phyloP scores from a whole-genome alignment of 1,140 invertebrate species.

The Antheraea mylitta region DNA sequence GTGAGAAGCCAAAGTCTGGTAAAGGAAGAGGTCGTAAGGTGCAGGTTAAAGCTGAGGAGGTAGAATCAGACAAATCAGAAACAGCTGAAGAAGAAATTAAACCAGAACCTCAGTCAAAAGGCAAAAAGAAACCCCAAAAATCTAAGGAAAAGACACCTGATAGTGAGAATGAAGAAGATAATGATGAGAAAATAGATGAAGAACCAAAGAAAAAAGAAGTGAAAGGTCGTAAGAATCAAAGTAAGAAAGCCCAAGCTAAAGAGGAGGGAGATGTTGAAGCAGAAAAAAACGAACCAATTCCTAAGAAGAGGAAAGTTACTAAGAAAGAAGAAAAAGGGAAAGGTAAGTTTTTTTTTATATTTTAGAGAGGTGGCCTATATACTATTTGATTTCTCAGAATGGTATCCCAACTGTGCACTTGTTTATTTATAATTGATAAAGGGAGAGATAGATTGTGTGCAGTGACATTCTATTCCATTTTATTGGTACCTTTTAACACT shows the following conservation, averaged over 20 bases:
- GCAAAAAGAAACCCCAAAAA: slow-evolving; percentile 53
- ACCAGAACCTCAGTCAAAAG: slow-evolving; percentile 42
- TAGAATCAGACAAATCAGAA: slow-evolving; percentile 38
- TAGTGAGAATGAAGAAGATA: slow-evolving; percentile 28
- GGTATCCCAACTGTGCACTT: too few species aligned
- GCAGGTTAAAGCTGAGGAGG: slow-evolving; percentile 46
- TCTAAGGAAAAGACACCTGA: slow-evolving; percentile 43
- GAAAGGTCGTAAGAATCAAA: slow-evolving; percentile 48
- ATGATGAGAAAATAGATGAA: slow-evolving; percentile 34
- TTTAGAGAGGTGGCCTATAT: too few species aligned
- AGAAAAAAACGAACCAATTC: slow-evolving; percentile 34
- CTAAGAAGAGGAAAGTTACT: slow-evolving; percentile 44
- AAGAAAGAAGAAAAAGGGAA: slow-evolving; percentile 58
- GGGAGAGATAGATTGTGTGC: too few species aligned
- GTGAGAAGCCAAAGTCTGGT: slow-evolving; percentile 54
- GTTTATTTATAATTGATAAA: too few species aligned
- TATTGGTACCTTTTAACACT: too few species aligned
- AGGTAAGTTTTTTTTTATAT: slow-evolving; percentile 38
- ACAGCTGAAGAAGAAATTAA: slow-evolving; percentile 40
- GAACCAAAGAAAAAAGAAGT: slow-evolving; percentile 48
- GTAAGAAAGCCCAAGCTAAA: slow-evolving; percentile 51
- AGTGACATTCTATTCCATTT: too few species aligned
- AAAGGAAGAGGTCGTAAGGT: slow-evolving; percentile 51
- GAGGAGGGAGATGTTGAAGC: slow-evolving; percentile 43
- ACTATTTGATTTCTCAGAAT: too few species aligned